Percentiles rank a stretch among this genome's conserved stretches.
These are phyloP conservation scores for Calephelis virginiensis DNA, from an alignment of 1,140 invertebrate genomes.

Conservation along the genomic window DNA sequence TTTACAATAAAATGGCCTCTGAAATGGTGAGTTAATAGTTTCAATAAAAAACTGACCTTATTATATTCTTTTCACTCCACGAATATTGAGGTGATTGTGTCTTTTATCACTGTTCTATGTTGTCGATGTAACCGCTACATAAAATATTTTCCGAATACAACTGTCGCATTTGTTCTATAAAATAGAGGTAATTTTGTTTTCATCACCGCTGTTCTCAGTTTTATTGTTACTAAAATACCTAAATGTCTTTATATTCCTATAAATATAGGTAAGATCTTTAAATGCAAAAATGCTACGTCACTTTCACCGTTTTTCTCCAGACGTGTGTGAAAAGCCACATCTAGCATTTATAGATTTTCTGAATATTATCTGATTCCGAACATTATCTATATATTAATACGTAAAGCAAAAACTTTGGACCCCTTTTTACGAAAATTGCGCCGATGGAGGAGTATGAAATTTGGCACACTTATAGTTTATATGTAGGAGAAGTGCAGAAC, in stretches of 20 bases:
- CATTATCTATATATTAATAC: too few relatives aligned
- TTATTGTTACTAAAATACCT: constrained; percentile 5
- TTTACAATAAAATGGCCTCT: constrained; percentile 1
- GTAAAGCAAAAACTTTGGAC: too few relatives aligned
- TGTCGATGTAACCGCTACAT: background rate
- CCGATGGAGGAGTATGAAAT: too few relatives aligned
- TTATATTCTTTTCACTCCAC: background rate
- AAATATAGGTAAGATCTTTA: background rate
- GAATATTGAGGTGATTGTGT: background rate
- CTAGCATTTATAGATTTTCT: background rate
- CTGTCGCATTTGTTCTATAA: background rate
- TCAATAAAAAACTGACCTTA: background rate
- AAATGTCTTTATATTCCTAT: background rate
- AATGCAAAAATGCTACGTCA: too few relatives aligned
- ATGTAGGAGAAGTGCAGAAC: too few relatives aligned
- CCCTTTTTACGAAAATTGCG: too few relatives aligned
- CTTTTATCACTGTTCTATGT: background rate
- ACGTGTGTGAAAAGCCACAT: too few relatives aligned
- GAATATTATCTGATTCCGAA: too few relatives aligned
- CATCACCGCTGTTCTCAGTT: background rate
- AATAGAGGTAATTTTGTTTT: background rate
- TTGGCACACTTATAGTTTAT: too few relatives aligned
- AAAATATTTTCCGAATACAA: background rate
- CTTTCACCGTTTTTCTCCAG: too few relatives aligned
- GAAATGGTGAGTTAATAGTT: background rate